Evolutionary conservation across 2,113 vertebrate genomes (phyloP).

Genomic region (Nesoenas mayeri): DNA sequence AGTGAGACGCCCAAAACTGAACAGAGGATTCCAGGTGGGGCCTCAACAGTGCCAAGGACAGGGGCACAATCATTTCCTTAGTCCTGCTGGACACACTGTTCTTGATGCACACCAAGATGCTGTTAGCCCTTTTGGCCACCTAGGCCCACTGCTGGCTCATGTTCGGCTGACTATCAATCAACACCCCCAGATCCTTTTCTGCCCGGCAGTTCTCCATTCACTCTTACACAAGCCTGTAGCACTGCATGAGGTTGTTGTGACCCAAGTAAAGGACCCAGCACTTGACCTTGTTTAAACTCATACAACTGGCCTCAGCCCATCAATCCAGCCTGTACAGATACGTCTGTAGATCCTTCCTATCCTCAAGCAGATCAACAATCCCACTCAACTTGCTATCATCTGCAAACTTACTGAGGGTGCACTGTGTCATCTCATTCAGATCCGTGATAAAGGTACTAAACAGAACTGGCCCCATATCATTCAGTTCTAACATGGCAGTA

Average conservation of each 20-base stretch:
- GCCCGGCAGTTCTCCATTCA: accelerated
- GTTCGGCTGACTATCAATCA: accelerated
- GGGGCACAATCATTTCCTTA: accelerated
- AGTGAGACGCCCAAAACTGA: background rate
- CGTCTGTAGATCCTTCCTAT: background rate
- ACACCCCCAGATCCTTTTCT: accelerated
- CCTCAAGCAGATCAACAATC: accelerated
- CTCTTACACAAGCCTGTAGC: accelerated
- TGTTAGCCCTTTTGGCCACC: background rate
- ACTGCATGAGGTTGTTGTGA: accelerated
- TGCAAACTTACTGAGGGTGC: background rate
- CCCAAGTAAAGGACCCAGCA: accelerated
- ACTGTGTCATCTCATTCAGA: accelerated
- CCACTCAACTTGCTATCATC: accelerated
- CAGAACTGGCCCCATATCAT: accelerated
- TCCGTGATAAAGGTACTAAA: background rate
- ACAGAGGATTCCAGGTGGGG: accelerated
- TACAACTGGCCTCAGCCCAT: accelerated
- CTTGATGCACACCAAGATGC: background rate
- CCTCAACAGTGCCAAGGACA: background rate
- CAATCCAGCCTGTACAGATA: accelerated
- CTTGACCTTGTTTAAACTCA: accelerated
- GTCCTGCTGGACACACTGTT: background rate
- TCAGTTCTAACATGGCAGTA: background rate
- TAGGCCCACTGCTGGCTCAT: accelerated